Evolutionary conservation across 1,140 invertebrate species (phyloP).

Genomic region (Acromyrmex heyeri): DNA sequence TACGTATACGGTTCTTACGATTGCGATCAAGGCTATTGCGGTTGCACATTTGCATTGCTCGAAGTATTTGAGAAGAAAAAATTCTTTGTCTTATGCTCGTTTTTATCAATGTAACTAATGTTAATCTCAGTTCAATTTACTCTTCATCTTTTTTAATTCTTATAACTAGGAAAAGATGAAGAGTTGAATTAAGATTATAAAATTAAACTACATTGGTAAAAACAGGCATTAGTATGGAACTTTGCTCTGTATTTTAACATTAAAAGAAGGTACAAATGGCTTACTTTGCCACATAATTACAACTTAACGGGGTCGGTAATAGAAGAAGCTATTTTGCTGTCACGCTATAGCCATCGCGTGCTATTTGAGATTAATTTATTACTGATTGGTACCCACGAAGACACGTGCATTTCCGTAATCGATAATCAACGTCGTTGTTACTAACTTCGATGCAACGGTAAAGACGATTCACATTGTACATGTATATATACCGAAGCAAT

Average conservation of each 20-base stretch:
- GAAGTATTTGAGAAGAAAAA: background rate
- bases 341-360: slow-evolving; percentile 28
- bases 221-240: background rate
- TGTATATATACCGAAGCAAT: slow-evolving; percentile 7
- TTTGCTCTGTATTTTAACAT: background rate
- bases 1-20: background rate
- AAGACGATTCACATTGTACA: slow-evolving; percentile 2
- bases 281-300: background rate
- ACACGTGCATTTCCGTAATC: slow-evolving; percentile 36
- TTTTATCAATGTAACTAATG: no score
- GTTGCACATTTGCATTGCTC: background rate
- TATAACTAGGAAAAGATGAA: no score
- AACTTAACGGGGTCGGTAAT: background rate
- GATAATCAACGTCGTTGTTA: slow-evolving; percentile 12
- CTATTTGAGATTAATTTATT: slow-evolving; percentile 17
- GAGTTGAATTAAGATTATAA: no score
- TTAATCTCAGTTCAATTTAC: no score
- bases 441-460: slow-evolving; percentile 25
- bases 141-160: no score
- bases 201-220: no score
- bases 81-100: background rate
- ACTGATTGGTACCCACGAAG: slow-evolving; percentile 12
- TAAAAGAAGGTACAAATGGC: background rate
- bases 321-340: background rate
- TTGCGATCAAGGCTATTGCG: background rate